These are phyloP conservation scores for Ceraclea dissimilis DNA, from an alignment of 2,888 invertebrate genomes.

Conservation along the genomic window DNA sequence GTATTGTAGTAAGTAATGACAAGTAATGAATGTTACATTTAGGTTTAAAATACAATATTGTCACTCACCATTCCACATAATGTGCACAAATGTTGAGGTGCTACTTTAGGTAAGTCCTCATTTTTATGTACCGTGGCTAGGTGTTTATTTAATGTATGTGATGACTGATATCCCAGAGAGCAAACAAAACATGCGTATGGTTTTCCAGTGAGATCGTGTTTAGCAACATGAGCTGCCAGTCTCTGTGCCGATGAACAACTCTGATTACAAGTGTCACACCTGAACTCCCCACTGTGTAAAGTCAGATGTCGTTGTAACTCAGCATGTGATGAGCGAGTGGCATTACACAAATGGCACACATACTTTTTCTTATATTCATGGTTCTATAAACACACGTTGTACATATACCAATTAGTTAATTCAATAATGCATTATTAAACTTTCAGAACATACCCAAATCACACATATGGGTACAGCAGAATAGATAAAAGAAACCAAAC, in stretches of 20 bases:
- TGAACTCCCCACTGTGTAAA: slow-evolving; percentile 21
- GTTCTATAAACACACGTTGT: slow-evolving; percentile 10
- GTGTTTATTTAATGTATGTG: slow-evolving; percentile 22
- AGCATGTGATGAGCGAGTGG: slow-evolving; percentile 7
- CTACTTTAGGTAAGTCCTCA: slow-evolving; percentile 22
- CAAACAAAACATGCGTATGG: slow-evolving; percentile 25
- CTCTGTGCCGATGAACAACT: slow-evolving; percentile 18
- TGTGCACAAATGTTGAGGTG: slow-evolving; percentile 24
- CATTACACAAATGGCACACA: slow-evolving; percentile 20
- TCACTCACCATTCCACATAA: slow-evolving; percentile 22
- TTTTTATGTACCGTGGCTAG: slow-evolving; percentile 20
- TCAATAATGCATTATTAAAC: neutral
- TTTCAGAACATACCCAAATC: neutral
- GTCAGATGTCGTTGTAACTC: slow-evolving; percentile 19
- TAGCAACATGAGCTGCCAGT: slow-evolving; percentile 19
- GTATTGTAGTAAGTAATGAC: too few species aligned
- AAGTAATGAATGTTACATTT: too few species aligned
- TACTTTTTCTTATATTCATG: slow-evolving; percentile 20
- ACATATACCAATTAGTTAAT: neutral
- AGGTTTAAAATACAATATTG: neutral
- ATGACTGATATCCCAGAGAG: slow-evolving; percentile 20
- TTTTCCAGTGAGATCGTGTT: slow-evolving; percentile 25
- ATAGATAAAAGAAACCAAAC: slow-evolving; percentile 5
- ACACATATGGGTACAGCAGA: neutral
- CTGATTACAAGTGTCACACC: slow-evolving; percentile 23